Evolutionary conservation across 2,888 invertebrate species (phyloP), one percentile per base, ranked within the genome.

Genomic region (Patella pellucida): DNA sequence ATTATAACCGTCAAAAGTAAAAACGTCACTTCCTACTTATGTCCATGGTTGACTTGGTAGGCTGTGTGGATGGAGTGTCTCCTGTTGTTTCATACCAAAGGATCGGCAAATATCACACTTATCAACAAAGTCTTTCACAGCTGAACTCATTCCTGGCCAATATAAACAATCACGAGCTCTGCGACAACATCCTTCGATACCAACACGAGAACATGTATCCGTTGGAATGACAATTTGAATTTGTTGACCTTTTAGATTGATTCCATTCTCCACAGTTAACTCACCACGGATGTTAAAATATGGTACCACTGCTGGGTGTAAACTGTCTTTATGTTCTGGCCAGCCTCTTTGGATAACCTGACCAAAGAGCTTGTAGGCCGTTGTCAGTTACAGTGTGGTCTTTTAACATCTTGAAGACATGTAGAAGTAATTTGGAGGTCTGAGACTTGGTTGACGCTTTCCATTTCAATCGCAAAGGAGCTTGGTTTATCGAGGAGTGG

Each of bases 121-220:
- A 5, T 31, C n/a, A 52, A 79, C 68, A 69, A 54, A 73, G n/a
- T 75, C 78, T 56, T 54, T 71, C 9, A 78, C 71, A 56, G 71
- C 78, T 12, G 69, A 19, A 52, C 70, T 80, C 76, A 79, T 77
- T 19, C 71, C 68, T 41, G 76, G 78, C 76, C 80, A 80, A 72
- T 73, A 80, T 3, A 78, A 19, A 23, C n/a, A 52, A 52, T 78
- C 78, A 56, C 77, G 56, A 5, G 76, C 72, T 67, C 72, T 27
- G 27, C 78, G 74, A 16, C 71, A 41, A 52, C 74, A 72, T 7
- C 50, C 67, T 68, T 78, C 78, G 41, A 54, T 23, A 4, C 74
- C 78, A 15, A 74, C 62, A 52, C 78, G 79, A n/a, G 69, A 52
- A 15, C 27, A 27, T 27, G 27, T 2, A 2, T 27, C 27, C 27